Evolutionary conservation across 2,797 vertebrate genomes (phyloP).

Genomic region (Trachops cirrhosus): DNA sequence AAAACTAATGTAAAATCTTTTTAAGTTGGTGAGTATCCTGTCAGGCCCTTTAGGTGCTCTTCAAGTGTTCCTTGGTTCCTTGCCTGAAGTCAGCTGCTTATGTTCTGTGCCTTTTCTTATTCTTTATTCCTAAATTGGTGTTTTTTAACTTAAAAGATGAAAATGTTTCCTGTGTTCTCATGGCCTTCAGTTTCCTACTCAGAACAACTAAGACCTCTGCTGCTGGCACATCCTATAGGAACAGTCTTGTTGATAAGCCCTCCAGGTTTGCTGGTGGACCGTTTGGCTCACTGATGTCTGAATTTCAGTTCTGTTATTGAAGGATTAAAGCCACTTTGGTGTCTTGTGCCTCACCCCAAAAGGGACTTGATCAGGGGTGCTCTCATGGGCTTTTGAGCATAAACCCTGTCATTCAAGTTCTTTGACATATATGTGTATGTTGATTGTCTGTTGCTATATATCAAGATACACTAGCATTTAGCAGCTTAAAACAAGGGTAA

Average conservation of each 20-base stretch:
- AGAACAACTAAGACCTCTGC: neutral
- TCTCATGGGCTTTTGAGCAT: neutral
- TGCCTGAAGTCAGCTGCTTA: neutral
- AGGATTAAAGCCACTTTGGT: neutral
- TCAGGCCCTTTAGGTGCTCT: neutral
- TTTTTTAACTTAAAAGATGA: slow-evolving; percentile 28
- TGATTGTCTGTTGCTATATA: neutral
- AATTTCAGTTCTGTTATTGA: neutral
- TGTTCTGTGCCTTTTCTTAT: neutral
- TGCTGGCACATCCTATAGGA: neutral
- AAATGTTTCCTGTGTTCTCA: neutral
- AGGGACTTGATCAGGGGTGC: neutral
- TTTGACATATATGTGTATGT: neutral
- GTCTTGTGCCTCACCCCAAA: neutral
- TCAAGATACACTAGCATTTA: neutral
- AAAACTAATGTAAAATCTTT: slow-evolving; percentile 23
- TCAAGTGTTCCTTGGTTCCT: neutral
- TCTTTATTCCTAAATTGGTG: neutral
- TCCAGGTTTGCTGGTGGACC: neutral
- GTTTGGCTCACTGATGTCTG: neutral
- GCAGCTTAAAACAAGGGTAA: neutral
- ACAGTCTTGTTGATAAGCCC: neutral
- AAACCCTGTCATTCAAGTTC: slow-evolving; percentile 15
- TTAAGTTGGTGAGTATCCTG: neutral
- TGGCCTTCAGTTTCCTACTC: neutral